These are phyloP conservation scores for Drosophila sucinea DNA, from an alignment of 1,140 invertebrate genomes.

Conservation along the genomic window DNA sequence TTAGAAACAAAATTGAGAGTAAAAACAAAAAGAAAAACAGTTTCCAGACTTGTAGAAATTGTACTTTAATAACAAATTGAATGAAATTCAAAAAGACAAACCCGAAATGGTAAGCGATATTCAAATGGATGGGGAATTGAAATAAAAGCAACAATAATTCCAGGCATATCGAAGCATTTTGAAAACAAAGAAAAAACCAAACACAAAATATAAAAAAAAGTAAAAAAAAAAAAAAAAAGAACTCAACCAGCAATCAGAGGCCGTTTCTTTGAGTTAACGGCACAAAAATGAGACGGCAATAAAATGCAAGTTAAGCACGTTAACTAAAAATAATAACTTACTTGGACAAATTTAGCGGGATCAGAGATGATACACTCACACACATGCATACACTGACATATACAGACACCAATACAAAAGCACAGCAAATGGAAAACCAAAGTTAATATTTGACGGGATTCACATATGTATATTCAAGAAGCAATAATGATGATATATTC, in stretches of 20 bases:
- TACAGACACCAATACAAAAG: slow-evolving; percentile 30
- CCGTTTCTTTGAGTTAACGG: slow-evolving; percentile 18
- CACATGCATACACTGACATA: slow-evolving; percentile 25
- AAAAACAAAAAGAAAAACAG: slow-evolving; percentile 32
- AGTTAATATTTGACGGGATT: slow-evolving; percentile 38
- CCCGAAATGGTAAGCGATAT: slow-evolving; percentile 9
- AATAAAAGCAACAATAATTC: slow-evolving; percentile 73
- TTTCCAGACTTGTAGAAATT: slow-evolving; percentile 62
- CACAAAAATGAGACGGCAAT: slow-evolving; percentile 55
- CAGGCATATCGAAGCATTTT: slow-evolving; percentile 80
- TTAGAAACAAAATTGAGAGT: slow-evolving; percentile 52
- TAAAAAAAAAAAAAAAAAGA: slow-evolving; percentile 25
- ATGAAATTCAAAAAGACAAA: slow-evolving; percentile 63
- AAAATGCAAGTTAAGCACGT: slow-evolving; percentile 37
- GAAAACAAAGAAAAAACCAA: slow-evolving; percentile 25
- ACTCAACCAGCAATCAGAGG: slow-evolving; percentile 55
- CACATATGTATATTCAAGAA: slow-evolving; percentile 72
- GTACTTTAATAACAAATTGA: slow-evolving; percentile 73
- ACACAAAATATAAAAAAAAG: slow-evolving; percentile 29
- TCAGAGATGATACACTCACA: slow-evolving; percentile 37
- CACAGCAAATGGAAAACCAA: slow-evolving; percentile 19
- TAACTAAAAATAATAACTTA: slow-evolving; percentile 26
- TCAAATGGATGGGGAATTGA: slow-evolving; percentile 31
- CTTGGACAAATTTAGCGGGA: slow-evolving; percentile 21
- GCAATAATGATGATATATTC: slow-evolving; percentile 74